A percentile compares a stretch with the other conserved stretches of the same genome.
These are phyloP conservation scores for Paraplagusia blochii DNA, from an alignment of 2,113 vertebrate species.

Conservation along the genomic window DNA sequence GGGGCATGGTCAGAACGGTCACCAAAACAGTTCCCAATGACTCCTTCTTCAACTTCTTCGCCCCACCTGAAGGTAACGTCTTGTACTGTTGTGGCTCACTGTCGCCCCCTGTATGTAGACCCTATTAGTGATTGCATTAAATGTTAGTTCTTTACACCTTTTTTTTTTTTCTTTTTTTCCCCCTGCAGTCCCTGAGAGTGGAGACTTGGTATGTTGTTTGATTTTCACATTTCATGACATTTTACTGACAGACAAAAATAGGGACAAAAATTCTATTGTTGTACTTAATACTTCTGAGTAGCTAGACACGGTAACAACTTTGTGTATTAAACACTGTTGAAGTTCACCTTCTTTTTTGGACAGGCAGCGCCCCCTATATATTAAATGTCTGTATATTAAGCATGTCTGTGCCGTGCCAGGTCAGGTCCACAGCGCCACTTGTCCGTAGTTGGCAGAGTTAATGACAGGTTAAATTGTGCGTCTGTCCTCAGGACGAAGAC, in stretches of 20 bases:
- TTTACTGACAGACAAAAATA: too few relatives aligned
- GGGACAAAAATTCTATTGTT: too few relatives aligned
- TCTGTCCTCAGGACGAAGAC: slow-evolving; percentile 87
- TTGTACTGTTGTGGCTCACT: not conserved
- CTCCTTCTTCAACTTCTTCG: slow-evolving; percentile 99
- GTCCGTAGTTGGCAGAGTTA: too few relatives aligned
- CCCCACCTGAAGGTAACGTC: slow-evolving; percentile 87
- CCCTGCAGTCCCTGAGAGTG: slow-evolving; percentile 89
- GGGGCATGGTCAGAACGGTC: slow-evolving; percentile 95
- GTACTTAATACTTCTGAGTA: too few relatives aligned
- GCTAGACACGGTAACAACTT: too few relatives aligned
- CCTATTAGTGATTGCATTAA: too few relatives aligned
- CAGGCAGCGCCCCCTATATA: too few relatives aligned
- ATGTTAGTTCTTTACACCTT: not conserved
- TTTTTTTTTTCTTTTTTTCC: slow-evolving; percentile 8
- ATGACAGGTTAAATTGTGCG: not conserved
- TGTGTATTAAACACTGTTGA: too few relatives aligned
- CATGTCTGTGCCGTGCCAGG: too few relatives aligned
- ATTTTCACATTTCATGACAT: not conserved
- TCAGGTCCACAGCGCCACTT: too few relatives aligned
- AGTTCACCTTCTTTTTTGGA: too few relatives aligned
- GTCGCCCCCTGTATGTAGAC: not conserved
- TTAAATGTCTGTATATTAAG: too few relatives aligned
- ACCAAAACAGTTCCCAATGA: slow-evolving; percentile 98
- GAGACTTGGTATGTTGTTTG: slow-evolving; percentile 86